Evolutionary conservation across 2,797 vertebrate species (phyloP), one percentile per base, ranked within the genome.

Genomic region (Acipenser transmontanus): DNA sequence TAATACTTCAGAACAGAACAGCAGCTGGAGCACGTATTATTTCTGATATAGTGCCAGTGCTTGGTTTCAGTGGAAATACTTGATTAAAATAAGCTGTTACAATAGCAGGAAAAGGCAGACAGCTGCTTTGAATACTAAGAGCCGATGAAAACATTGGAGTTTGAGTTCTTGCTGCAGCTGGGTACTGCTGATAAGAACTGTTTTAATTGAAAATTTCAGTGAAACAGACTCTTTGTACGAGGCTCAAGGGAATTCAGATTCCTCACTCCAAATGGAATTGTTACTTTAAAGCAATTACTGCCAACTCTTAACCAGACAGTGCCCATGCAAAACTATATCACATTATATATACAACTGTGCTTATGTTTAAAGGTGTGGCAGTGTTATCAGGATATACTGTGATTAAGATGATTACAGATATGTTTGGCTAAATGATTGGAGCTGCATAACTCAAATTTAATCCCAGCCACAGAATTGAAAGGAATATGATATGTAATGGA

Each of bases 121-220:
- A 34, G 34, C 34, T 34, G 34, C 34, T 34, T 34, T 57, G 54
- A 57, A 13, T 57, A n/a, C 12, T 11, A 13, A 57, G 54, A 57
- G 0, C 6, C 12, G 12, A 57, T 57, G 12, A 57, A 57, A 57
- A 7, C 1, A 1, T 11, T n/a, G 12, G 34, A 57, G 54, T 57
- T 57, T 5, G 6, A n/a, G 54, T 57, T 57, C 54, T 57, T 59
- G 49, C n/a, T 67, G 59, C 14, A 47, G 60, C 66, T 67, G 66
- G 60, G 6, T 34, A 34, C 12, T 62, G 66, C 14, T 62, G 66
- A 67, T 62, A 67, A 67, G 66, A 61, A 48, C 11, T 67, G 8
- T 62, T 67, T 67, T 52, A 49, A 62, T 57, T 57, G 54, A 57
- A 13, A 9, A n/a, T 57, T 57, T 9, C 10, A n/a, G n/a, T 11